Evolutionary conservation across 2,888 invertebrate species (phyloP).

Genomic region (Andrena trimmerana): DNA sequence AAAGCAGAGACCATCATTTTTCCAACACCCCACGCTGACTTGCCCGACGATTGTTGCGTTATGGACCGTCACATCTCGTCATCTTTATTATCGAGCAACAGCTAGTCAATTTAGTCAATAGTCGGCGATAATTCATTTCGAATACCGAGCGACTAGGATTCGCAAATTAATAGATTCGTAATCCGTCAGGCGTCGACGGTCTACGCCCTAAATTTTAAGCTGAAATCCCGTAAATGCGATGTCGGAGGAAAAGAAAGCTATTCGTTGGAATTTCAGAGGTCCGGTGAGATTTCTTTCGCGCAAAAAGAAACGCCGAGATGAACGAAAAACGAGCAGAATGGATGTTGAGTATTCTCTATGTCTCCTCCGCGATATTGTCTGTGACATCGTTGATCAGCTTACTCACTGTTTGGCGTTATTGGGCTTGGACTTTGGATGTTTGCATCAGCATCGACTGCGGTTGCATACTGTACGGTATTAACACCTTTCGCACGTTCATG

Average conservation of each 20-base stretch:
- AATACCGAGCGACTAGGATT: no score
- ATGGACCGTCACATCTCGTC: no score
- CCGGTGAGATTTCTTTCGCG: not conserved
- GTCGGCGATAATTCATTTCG: no score
- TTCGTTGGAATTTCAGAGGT: not conserved
- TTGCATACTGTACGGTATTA: constrained; percentile 83
- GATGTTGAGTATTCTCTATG: constrained; percentile 74
- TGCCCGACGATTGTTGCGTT: no score
- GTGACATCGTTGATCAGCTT: constrained; percentile 76
- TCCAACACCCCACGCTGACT: no score
- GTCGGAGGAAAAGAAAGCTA: not conserved
- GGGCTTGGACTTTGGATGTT: constrained; percentile 81
- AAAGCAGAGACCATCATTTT: no score
- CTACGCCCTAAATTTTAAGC: no score
- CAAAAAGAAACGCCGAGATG: constrained; percentile 61
- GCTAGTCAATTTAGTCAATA: no score
- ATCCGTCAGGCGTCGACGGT: no score
- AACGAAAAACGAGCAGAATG: constrained; percentile 74
- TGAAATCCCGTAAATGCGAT: no score
- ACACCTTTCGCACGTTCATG: constrained; percentile 81
- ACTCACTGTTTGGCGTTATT: constrained; percentile 82
- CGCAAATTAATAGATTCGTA: no score
- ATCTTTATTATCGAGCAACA: no score
- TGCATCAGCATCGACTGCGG: constrained; percentile 83
- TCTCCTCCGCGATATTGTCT: constrained; percentile 71